phyloP scores from a whole-genome alignment of 1,140 invertebrate species.

The Tetranychus urticae region DNA sequence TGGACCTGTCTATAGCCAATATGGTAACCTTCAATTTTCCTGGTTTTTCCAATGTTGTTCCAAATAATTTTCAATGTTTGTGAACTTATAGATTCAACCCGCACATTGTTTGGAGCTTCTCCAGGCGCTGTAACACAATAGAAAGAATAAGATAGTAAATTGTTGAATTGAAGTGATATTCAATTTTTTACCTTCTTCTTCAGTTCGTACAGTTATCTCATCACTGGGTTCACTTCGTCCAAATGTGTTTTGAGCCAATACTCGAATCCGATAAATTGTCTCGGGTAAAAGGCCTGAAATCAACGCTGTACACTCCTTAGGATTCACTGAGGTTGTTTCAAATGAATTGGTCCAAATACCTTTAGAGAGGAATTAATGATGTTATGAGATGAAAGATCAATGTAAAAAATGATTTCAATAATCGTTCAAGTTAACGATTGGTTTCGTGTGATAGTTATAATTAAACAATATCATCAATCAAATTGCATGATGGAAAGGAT shows the following conservation, averaged over 20 bases:
- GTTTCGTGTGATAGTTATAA: neutral
- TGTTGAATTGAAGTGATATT: neutral
- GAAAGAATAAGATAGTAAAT: neutral
- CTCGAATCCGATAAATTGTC: constrained; percentile 63
- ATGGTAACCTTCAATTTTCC: constrained; percentile 72
- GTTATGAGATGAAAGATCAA: too few species aligned
- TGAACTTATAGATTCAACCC: constrained; percentile 8
- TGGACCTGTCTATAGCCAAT: constrained; percentile 43
- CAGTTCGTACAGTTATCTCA: constrained; percentile 49
- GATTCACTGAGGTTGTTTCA: neutral
- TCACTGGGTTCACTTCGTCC: constrained; percentile 56
- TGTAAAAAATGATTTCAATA: too few species aligned
- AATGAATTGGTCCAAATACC: neutral
- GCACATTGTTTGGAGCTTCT: constrained; percentile 8
- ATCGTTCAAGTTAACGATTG: too few species aligned
- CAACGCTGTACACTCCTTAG: constrained; percentile 19
- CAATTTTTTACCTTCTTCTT: constrained; percentile 36
- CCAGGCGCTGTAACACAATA: constrained; percentile 5
- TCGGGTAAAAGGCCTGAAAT: constrained; percentile 49
- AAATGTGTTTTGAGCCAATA: constrained; percentile 44
- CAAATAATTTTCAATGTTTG: constrained; percentile 9
- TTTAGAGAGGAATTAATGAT: neutral
- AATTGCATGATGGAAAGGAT: too few species aligned
- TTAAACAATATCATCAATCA: neutral
- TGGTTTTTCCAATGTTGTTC: constrained; percentile 71